These are phyloP conservation scores for Periplaneta americana DNA, from an alignment of 1,140 invertebrate species.

Conservation along the genomic window DNA sequence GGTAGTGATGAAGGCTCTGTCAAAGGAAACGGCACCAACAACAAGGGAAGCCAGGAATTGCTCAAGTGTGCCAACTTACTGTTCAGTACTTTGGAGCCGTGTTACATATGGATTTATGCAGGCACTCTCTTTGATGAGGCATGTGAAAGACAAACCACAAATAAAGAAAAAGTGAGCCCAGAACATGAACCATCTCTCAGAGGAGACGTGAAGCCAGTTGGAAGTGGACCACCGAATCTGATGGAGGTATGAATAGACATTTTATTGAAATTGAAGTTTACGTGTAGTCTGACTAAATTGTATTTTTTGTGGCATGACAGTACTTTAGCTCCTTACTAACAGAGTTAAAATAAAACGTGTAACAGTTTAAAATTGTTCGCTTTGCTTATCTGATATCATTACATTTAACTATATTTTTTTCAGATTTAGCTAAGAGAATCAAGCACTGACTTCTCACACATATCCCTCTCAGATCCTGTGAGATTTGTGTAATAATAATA, in stretches of 20 bases:
- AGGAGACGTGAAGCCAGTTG: slow-evolving; percentile 44
- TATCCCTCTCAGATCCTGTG: too few species aligned
- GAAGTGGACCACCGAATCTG: slow-evolving; percentile 51
- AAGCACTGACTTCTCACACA: too few species aligned
- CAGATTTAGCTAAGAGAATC: too few species aligned
- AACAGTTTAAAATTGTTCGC: too few species aligned
- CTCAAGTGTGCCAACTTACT: slow-evolving; percentile 82
- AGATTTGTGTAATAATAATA: too few species aligned
- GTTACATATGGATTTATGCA: slow-evolving; percentile 83
- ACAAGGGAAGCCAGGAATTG: slow-evolving; percentile 48
- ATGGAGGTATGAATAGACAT: slow-evolving; percentile 43
- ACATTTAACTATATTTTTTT: too few species aligned
- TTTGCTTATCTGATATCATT: too few species aligned
- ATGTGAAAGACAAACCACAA: slow-evolving; percentile 37
- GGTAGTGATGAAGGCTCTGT: slow-evolving; percentile 5
- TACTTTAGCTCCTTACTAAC: too few species aligned
- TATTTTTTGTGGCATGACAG: too few species aligned
- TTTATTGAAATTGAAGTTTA: too few species aligned
- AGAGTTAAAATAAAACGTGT: too few species aligned
- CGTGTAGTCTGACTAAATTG: too few species aligned
- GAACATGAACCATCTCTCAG: slow-evolving; percentile 22
- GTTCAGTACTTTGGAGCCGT: slow-evolving; percentile 77
- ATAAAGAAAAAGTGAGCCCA: slow-evolving; percentile 22
- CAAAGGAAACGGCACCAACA: slow-evolving; percentile 14
- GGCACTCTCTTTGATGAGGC: slow-evolving; percentile 62